Conservation (phyloP, 1,140 invertebrate genomes). For the Drosophila asahinai region DNA sequence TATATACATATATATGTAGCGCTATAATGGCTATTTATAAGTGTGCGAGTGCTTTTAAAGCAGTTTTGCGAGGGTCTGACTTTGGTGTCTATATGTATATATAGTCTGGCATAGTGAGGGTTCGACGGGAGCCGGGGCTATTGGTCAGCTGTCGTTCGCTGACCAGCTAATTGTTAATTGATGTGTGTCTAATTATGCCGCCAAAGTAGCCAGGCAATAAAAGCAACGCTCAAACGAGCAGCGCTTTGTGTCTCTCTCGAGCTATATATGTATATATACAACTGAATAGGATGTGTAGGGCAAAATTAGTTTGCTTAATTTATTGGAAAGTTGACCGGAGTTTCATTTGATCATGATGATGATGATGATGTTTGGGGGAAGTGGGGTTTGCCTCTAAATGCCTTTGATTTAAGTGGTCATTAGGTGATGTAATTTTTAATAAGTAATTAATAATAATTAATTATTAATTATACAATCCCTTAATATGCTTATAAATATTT, state of each 20-base stretch:
- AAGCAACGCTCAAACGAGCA: conserved; percentile 30
- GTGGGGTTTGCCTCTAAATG: neutral
- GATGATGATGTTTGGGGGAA: neutral
- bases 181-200: conserved; percentile 79
- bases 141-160: conserved; percentile 65
- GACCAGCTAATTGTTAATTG: conserved; percentile 77
- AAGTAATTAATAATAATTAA: no score
- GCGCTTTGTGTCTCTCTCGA: conserved; percentile 21
- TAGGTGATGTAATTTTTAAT: neutral
- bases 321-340: conserved; percentile 28
- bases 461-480: no score
- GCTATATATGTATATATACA: neutral
- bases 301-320: conserved; percentile 26
- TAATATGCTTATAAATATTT: no score
- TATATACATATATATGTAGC: conserved; percentile 16
- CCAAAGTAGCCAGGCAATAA: conserved; percentile 81
- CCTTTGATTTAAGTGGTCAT: neutral
- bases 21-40: conserved; percentile 74
- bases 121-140: conserved; percentile 13
- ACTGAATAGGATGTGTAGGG: conserved; percentile 1
- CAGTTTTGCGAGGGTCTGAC: conserved; percentile 29
- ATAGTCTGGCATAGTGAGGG: neutral
- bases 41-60: conserved; percentile 40
- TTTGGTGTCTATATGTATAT: conserved; percentile 1
- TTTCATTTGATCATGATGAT: conserved; percentile 3